Percentiles rank a stretch among this genome's conserved stretches.
Evolutionary conservation across 1,140 invertebrate species (phyloP).

Genomic region (Drosophila pachea): DNA sequence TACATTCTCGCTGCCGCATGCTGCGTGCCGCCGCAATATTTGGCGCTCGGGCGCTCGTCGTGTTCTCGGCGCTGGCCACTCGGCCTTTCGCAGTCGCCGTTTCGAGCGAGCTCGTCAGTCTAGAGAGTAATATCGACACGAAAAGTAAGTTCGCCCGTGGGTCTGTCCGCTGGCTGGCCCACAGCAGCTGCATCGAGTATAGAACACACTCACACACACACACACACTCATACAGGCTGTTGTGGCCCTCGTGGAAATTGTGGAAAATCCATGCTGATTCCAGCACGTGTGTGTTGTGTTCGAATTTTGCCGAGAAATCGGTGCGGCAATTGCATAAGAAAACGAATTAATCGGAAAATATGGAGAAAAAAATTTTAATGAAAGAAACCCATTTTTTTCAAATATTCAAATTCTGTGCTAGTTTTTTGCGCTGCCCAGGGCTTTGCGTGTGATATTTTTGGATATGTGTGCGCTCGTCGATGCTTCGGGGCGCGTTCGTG

Average conservation of each 20-base stretch:
- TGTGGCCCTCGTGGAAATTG: conserved; percentile 51
- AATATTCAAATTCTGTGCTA: conserved; percentile 62
- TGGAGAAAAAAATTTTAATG: conserved; percentile 48
- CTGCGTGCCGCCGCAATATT: conserved; percentile 64
- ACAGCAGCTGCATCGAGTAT: conserved; percentile 60
- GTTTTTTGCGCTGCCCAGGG: conserved; percentile 71
- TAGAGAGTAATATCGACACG: conserved; percentile 77
- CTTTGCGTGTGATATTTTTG: conserved; percentile 77
- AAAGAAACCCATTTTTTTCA: conserved; percentile 4
- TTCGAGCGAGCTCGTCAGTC: conserved; percentile 63
- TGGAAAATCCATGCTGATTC: conserved; percentile 70
- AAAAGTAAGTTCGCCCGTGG: conserved; percentile 72
- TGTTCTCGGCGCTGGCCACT: conserved; percentile 36
- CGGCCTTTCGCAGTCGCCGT: conserved; percentile 58
- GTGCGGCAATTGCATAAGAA: conserved; percentile 63
- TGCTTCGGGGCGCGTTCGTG: conserved; percentile 57
- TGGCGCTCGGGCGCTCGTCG: conserved; percentile 52
- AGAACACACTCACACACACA: conserved; percentile 47
- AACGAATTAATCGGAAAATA: conserved; percentile 63
- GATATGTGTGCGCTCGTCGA: conserved; percentile 69
- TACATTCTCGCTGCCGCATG: conserved; percentile 47
- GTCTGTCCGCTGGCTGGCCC: conserved; percentile 53
- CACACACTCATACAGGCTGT: conserved; percentile 1
- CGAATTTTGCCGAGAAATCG: background rate
- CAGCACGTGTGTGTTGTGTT: conserved; percentile 31